Percentiles rank a stretch among this genome's conserved stretches.
These are phyloP conservation scores for Tethea ocularis DNA, from an alignment of 2,888 invertebrate species.

Conservation along the genomic window DNA sequence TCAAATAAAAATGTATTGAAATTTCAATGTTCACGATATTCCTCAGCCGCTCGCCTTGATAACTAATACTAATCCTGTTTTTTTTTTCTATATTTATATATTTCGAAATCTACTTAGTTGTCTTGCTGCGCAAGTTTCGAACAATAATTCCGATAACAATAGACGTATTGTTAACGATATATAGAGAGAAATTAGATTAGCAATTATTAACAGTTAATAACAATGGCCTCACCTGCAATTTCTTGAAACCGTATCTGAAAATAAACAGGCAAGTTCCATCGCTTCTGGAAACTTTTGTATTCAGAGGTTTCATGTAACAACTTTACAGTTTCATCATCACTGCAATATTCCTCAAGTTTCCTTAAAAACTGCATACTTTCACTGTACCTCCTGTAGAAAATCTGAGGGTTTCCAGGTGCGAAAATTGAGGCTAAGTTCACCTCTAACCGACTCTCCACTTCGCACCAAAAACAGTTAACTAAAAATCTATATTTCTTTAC, in stretches of 20 bases:
- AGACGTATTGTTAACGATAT: background rate
- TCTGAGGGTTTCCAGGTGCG: conserved; percentile 95
- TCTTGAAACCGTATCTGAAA: conserved; percentile 98
- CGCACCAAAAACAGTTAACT: conserved; percentile 94
- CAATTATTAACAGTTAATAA: conserved; percentile 15
- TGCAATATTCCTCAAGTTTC: conserved; percentile 87
- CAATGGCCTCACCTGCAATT: conserved; percentile 86
- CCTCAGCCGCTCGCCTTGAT: background rate
- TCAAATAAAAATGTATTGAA: background rate
- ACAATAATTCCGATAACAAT: background rate
- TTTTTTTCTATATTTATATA: no score
- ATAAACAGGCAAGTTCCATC: conserved; percentile 98
- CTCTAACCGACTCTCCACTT: conserved; percentile 91
- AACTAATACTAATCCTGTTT: no score
- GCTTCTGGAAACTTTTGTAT: conserved; percentile 90
- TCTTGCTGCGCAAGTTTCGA: background rate
- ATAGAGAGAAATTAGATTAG: conserved; percentile 9
- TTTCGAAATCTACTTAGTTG: background rate
- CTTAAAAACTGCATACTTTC: conserved; percentile 90
- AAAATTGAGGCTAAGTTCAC: conserved; percentile 93
- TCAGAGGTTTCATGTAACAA: conserved; percentile 86
- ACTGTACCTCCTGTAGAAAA: conserved; percentile 92
- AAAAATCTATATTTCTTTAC: conserved; percentile 79
- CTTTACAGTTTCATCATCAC: conserved; percentile 81
- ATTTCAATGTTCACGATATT: background rate